Evolutionary conservation across 2,888 invertebrate genomes (phyloP).

Genomic region (Sarcophaga rosellei): DNA sequence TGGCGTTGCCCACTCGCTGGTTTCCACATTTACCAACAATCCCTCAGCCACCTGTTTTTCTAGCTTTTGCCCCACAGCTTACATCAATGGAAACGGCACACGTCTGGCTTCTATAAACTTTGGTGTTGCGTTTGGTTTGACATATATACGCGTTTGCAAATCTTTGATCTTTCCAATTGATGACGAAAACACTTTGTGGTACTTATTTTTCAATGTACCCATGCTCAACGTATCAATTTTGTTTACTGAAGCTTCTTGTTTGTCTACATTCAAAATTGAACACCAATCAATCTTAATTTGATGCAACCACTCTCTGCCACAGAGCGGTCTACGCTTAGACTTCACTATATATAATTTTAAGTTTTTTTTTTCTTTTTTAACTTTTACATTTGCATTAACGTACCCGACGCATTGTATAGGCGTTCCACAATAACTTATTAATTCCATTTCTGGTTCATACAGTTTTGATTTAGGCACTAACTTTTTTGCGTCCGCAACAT

Average conservation of each 20-base stretch:
- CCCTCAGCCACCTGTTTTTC: conserved; percentile 13
- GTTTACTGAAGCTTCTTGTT: conserved; percentile 12
- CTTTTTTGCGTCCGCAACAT: conserved; percentile 25
- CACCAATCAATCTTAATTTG: too few species aligned
- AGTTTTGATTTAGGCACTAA: conserved; percentile 16
- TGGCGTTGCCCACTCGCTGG: conserved; percentile 68
- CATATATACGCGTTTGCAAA: conserved; percentile 17
- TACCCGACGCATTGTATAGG: conserved; percentile 38
- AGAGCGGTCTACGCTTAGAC: too few species aligned
- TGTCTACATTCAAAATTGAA: too few species aligned
- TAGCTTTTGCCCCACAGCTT: conserved; percentile 12
- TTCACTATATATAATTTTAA: too few species aligned
- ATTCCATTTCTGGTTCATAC: too few species aligned
- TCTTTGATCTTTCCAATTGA: conserved; percentile 21
- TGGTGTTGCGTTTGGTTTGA: conserved; percentile 13
- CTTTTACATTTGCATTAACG: background rate
- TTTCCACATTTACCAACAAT: conserved; percentile 4
- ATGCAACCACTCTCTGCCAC: too few species aligned
- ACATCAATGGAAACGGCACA: conserved; percentile 2
- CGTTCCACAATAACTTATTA: conserved; percentile 44
- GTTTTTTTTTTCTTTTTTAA: background rate
- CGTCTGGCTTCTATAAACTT: conserved; percentile 1
- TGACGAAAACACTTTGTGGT: background rate
- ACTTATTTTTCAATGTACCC: conserved; percentile 12
- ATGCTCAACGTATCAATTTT: conserved; percentile 20